A percentile compares a stretch with the other conserved stretches of the same genome.
Evolutionary conservation across 2,113 vertebrate genomes (phyloP).

Genomic region (Saguinus midas): DNA sequence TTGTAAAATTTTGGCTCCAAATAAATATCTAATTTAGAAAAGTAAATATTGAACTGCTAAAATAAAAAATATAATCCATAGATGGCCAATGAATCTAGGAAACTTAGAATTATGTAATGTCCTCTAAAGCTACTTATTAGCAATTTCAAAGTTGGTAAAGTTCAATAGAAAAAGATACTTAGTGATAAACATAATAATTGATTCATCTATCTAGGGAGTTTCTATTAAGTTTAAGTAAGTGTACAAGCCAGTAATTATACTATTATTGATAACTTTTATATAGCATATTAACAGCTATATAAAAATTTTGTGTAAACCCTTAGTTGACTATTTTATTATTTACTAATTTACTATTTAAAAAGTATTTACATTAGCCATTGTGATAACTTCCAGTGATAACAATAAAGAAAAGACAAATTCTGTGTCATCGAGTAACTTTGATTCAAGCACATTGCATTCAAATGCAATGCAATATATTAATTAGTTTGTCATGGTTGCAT

Average conservation of each 20-base stretch:
- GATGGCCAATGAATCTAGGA: background rate
- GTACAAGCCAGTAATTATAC: background rate
- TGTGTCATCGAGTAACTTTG: background rate
- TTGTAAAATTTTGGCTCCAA: background rate
- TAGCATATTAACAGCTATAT: background rate
- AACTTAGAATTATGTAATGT: background rate
- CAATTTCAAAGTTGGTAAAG: background rate
- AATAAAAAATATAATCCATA: background rate
- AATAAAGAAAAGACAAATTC: background rate
- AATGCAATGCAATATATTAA: background rate
- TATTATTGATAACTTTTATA: no score
- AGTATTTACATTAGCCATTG: background rate
- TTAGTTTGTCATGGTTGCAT: background rate
- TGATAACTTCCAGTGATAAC: background rate
- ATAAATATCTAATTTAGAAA: constrained; percentile 1
- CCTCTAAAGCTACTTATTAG: background rate
- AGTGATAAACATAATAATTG: background rate
- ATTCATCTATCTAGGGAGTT: background rate
- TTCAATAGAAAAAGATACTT: background rate
- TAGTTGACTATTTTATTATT: background rate
- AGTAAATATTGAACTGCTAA: background rate
- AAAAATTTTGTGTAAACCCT: background rate
- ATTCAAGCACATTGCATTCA: background rate
- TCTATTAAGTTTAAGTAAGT: background rate
- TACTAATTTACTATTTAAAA: background rate